Evolutionary conservation across 2,888 invertebrate genomes (phyloP).

Genomic region (Trichopoda pennipes): DNA sequence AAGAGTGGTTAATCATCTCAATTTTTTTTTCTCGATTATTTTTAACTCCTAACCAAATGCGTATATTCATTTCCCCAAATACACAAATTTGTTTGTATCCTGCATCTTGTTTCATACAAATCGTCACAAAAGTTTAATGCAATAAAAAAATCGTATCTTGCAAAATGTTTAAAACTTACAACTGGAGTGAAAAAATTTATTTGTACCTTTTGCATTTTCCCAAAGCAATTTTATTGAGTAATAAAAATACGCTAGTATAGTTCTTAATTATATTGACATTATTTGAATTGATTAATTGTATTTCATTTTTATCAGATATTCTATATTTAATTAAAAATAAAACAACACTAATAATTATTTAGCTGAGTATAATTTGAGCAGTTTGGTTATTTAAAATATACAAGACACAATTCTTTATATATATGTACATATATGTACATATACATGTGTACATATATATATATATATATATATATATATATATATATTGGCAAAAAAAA

Average conservation of each 20-base stretch:
- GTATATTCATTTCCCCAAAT: too few species aligned
- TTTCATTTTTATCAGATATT: constrained; percentile 17
- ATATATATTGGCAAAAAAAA: too few species aligned
- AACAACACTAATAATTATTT: constrained; percentile 49
- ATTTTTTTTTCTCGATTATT: too few species aligned
- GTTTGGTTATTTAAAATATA: constrained; percentile 60
- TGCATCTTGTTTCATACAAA: too few species aligned
- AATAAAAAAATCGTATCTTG: background rate
- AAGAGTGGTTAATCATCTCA: too few species aligned
- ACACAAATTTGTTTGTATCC: too few species aligned
- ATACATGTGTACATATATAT: too few species aligned
- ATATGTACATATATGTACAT: too few species aligned
- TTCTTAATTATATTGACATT: constrained; percentile 52
- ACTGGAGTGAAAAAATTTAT: background rate
- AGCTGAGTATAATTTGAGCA: constrained; percentile 66
- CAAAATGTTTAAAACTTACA: background rate
- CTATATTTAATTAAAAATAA: constrained; percentile 43
- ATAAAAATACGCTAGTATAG: background rate
- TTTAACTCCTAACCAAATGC: too few species aligned
- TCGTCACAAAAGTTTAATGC: too few species aligned
- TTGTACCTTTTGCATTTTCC: background rate
- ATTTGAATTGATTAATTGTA: constrained; percentile 52
- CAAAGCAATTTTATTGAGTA: background rate
- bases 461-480: too few species aligned
- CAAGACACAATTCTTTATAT: constrained; percentile 46